A percentile compares a stretch with the other conserved stretches of the same genome.
These are phyloP conservation scores for Drosophila basisetae DNA, from an alignment of 2,888 invertebrate genomes.

Conservation along the genomic window DNA sequence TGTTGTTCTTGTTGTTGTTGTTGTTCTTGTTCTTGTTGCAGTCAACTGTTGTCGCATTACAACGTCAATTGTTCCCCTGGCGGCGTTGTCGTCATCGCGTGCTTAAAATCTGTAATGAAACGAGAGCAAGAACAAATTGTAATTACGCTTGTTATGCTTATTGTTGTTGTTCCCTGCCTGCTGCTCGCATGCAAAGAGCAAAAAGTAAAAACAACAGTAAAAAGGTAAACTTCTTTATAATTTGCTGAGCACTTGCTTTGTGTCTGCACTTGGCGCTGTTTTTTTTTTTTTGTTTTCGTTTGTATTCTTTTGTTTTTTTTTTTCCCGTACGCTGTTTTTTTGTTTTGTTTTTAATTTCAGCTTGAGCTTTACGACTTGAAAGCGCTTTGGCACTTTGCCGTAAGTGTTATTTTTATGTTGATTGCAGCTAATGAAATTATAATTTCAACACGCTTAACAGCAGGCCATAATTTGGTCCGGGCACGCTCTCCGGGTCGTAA, in stretches of 20 bases:
- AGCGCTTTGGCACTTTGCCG: slow-evolving; percentile 70
- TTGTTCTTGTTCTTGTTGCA: slow-evolving; percentile 46
- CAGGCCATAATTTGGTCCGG: slow-evolving; percentile 44
- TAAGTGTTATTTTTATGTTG: slow-evolving; percentile 81
- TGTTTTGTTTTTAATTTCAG: slow-evolving; percentile 58
- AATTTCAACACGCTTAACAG: slow-evolving; percentile 73
- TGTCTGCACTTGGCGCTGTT: slow-evolving; percentile 13
- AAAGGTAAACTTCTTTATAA: slow-evolving; percentile 75
- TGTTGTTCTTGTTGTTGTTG: slow-evolving; percentile 22
- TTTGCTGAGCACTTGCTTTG: slow-evolving; percentile 54
- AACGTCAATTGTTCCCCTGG: slow-evolving; percentile 71
- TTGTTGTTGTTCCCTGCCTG: slow-evolving; percentile 36
- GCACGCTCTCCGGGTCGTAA: slow-evolving; percentile 15
- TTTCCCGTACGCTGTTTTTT: slow-evolving; percentile 1
- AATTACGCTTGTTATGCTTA: slow-evolving; percentile 72
- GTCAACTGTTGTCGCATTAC: slow-evolving; percentile 80
- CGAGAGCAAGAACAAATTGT: slow-evolving; percentile 68
- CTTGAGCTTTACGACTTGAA: slow-evolving; percentile 74
- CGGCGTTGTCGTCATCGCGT: slow-evolving; percentile 49
- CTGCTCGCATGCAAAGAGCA: slow-evolving; percentile 60
- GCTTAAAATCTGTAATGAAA: slow-evolving; percentile 81
- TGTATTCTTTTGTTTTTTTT: slow-evolving; percentile 42
- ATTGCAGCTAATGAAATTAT: slow-evolving; percentile 81
- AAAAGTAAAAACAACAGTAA: slow-evolving; percentile 36
- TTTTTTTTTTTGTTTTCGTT: slow-evolving; percentile 38